A percentile compares a stretch with the other conserved stretches of the same genome.
These are phyloP conservation scores for Strix uralensis DNA, from an alignment of 2,113 vertebrate genomes.

Conservation along the genomic window DNA sequence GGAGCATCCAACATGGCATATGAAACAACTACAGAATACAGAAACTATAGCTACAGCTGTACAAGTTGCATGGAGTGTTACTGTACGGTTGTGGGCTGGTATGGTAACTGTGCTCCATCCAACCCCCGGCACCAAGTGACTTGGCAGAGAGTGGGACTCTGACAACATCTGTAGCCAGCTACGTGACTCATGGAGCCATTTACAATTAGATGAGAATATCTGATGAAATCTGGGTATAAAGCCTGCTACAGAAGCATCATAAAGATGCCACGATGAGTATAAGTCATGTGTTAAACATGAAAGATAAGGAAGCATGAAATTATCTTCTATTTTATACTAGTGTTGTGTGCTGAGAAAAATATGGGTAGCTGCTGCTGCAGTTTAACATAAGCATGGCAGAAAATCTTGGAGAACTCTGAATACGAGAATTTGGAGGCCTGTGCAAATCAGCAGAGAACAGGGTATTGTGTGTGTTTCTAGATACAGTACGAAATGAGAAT, in stretches of 20 bases:
- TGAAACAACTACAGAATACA: not conserved
- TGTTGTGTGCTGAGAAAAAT: not conserved
- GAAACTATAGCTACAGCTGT: not conserved
- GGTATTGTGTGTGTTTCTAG: not conserved
- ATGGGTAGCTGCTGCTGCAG: not conserved
- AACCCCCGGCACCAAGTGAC: accelerated
- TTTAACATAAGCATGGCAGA: not conserved
- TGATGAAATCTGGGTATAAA: conserved; percentile 7
- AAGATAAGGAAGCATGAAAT: not conserved
- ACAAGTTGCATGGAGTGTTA: not conserved
- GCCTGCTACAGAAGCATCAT: not conserved
- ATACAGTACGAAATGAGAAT: not conserved
- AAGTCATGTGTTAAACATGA: not conserved
- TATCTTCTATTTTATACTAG: not conserved
- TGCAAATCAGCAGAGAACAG: not conserved
- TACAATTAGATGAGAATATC: not conserved
- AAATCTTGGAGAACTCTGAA: not conserved
- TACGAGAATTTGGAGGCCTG: not conserved
- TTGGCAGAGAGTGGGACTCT: not conserved
- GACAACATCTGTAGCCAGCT: not conserved
- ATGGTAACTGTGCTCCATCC: not conserved
- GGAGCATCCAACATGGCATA: not conserved
- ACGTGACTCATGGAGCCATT: not conserved
- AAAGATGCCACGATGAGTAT: not conserved
- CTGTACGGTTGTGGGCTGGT: not conserved